Evolutionary conservation across 2,113 vertebrate species (phyloP).

Genomic region (Plotosus lineatus): DNA sequence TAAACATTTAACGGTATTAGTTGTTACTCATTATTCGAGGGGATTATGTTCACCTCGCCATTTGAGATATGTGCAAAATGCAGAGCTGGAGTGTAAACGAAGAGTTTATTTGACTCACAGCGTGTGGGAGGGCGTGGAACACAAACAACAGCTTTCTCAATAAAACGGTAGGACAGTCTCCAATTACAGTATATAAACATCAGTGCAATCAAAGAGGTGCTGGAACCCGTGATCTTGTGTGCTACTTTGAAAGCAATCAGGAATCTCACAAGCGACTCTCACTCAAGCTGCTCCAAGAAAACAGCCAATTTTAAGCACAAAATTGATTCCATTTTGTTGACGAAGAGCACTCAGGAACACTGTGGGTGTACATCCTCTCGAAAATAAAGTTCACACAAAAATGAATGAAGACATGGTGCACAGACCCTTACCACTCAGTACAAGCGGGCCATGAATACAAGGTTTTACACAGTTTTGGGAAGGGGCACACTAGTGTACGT

Average conservation of each 20-base stretch:
- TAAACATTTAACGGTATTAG: neutral
- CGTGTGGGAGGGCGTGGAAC: conserved; percentile 4
- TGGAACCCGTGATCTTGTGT: neutral
- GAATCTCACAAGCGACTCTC: neutral
- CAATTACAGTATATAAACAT: conserved; percentile 34
- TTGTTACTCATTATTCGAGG: conserved; percentile 9
- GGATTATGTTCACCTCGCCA: conserved; percentile 3
- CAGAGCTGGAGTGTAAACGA: neutral
- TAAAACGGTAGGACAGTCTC: conserved; percentile 31
- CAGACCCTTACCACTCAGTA: too few species aligned
- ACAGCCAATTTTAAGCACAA: neutral
- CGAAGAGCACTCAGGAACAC: neutral
- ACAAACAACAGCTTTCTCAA: neutral
- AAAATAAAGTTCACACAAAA: neutral
- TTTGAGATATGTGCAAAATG: neutral
- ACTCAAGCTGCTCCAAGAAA: neutral
- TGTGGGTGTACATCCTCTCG: neutral
- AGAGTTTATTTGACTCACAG: conserved; percentile 35
- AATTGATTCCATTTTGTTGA: neutral
- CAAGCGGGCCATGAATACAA: too few species aligned
- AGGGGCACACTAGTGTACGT: too few species aligned
- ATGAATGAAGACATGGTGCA: too few species aligned
- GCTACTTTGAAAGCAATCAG: conserved; percentile 2
- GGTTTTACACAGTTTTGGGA: too few species aligned
- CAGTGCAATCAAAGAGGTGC: conserved; percentile 21